Evolutionary conservation across 2,888 invertebrate genomes (phyloP).

Genomic region (Mythimna loreyi): DNA sequence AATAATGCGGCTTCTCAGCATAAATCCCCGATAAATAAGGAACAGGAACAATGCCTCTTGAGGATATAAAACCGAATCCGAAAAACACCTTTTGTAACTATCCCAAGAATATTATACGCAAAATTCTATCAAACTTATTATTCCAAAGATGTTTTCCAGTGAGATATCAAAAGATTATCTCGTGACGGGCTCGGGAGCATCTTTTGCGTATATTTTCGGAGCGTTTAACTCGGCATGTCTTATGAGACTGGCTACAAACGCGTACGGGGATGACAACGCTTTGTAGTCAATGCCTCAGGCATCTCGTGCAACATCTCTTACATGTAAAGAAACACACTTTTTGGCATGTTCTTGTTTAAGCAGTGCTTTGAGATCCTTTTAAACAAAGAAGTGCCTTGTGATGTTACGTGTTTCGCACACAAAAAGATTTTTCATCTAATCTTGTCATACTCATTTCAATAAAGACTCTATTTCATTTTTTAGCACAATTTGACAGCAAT

Average conservation of each 20-base stretch:
- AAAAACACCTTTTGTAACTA: constrained; percentile 52
- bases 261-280: constrained; percentile 51
- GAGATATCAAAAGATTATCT: constrained; percentile 54
- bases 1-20: constrained; percentile 24
- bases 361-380: constrained; percentile 32
- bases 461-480: not conserved
- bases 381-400: not conserved
- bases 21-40: constrained; percentile 34
- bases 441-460: not conserved
- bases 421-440: not conserved
- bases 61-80: constrained; percentile 36
- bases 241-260: constrained; percentile 35
- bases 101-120: constrained; percentile 40
- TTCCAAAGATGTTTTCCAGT: constrained; percentile 37
- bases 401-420: not conserved
- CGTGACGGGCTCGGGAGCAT: constrained; percentile 11
- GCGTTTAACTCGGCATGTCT: constrained; percentile 43
- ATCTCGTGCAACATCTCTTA: constrained; percentile 22
- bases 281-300: constrained; percentile 51
- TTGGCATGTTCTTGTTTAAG: constrained; percentile 31
- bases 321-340: constrained; percentile 49
- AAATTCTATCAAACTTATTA: constrained; percentile 51
- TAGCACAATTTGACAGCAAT: not conserved
- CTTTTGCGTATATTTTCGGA: constrained; percentile 45
- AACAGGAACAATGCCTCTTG: constrained; percentile 21